Percentiles rank a stretch among this genome's conserved stretches.
Evolutionary conservation across 2,888 invertebrate species (phyloP).

Genomic region (Penaeus monodon): DNA sequence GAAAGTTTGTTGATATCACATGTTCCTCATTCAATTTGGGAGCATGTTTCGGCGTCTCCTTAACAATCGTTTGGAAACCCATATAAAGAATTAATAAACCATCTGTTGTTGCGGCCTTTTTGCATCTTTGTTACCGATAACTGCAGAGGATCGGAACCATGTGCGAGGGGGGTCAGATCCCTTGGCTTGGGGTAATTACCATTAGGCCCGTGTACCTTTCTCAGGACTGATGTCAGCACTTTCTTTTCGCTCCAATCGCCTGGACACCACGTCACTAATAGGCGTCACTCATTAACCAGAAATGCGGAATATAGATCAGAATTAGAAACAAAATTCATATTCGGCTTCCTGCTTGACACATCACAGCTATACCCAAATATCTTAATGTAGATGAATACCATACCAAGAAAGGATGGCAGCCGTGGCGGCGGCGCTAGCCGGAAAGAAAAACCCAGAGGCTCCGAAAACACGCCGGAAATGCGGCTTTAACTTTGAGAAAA

Average conservation of each 20-base stretch:
- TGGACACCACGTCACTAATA: too few relatives aligned
- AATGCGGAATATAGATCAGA: too few relatives aligned
- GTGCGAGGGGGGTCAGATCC: not conserved
- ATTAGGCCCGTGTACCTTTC: too few relatives aligned
- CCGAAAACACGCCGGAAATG: constrained; percentile 26
- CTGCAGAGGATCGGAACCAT: not conserved
- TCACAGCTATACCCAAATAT: not conserved
- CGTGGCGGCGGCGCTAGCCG: constrained; percentile 20
- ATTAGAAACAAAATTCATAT: too few relatives aligned
- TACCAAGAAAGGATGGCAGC: constrained; percentile 42
- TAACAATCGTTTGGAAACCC: too few relatives aligned
- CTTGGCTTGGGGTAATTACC: not conserved
- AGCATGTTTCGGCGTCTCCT: too few relatives aligned
- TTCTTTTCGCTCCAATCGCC: too few relatives aligned
- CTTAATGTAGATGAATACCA: not conserved
- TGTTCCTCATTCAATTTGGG: too few relatives aligned
- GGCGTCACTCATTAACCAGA: too few relatives aligned
- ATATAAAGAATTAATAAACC: not conserved
- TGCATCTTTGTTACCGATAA: constrained; percentile 8
- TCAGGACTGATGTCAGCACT: too few relatives aligned
- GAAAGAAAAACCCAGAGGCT: not conserved
- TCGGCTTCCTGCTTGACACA: too few relatives aligned
- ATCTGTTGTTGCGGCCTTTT: not conserved
- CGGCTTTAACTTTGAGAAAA: constrained; percentile 34
- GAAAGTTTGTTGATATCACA: too few relatives aligned